phyloP scores from a whole-genome alignment of 1,140 invertebrate genomes.

The Bombus turneri region DNA sequence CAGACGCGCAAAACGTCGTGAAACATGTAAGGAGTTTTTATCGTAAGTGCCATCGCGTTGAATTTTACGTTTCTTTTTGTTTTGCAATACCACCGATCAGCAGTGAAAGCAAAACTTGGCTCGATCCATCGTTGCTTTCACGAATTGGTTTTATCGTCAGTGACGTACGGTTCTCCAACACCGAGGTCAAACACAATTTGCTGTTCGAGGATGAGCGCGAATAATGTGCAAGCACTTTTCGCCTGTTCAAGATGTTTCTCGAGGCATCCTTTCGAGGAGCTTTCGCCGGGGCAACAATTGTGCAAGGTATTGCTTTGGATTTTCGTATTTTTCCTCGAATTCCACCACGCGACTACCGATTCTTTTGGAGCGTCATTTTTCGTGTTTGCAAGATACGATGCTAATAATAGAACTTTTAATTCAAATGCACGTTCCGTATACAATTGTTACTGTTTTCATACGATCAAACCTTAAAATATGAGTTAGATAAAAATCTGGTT shows the following conservation, averaged over 20 bases:
- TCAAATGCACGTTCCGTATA: slow-evolving; percentile 2
- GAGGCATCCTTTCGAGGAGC: slow-evolving; percentile 96
- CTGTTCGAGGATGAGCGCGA: slow-evolving; percentile 79
- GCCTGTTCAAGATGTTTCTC: slow-evolving; percentile 97
- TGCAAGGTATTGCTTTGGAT: slow-evolving; percentile 90
- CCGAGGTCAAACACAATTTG: slow-evolving; percentile 45
- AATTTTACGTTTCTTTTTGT: slow-evolving; percentile 53
- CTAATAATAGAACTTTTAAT: slow-evolving; percentile 65
- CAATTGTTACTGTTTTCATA: not conserved
- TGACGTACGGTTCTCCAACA: slow-evolving; percentile 50
- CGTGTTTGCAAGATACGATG: slow-evolving; percentile 24
- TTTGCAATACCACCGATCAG: not conserved
- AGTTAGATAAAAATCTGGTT: not conserved
- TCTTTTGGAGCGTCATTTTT: slow-evolving; percentile 34
- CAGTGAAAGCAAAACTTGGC: slow-evolving; percentile 16
- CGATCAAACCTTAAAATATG: not conserved
- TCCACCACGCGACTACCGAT: not conserved
- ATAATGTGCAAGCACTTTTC: slow-evolving; percentile 87
- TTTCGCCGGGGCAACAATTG: slow-evolving; percentile 96
- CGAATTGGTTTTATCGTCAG: slow-evolving; percentile 39
- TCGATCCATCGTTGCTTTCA: not conserved
- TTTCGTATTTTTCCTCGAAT: slow-evolving; percentile 16
- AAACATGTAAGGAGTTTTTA: slow-evolving; percentile 48
- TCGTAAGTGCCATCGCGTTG: slow-evolving; percentile 21
- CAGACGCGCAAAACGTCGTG: slow-evolving; percentile 44